Conservation (phyloP, 1,140 invertebrate species). For the Drosophila navojoa region DNA sequence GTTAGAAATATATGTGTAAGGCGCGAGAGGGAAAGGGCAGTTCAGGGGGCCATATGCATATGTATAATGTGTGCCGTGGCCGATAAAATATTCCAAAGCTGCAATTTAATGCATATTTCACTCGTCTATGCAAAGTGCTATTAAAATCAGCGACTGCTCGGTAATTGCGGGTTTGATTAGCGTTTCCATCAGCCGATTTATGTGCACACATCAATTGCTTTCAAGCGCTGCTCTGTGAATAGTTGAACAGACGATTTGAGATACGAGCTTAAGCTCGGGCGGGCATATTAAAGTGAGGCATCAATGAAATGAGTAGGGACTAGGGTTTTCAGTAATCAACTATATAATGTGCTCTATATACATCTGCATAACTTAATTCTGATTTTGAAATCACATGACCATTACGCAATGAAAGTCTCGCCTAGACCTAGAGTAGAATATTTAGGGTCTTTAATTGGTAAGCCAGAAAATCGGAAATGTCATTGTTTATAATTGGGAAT, state of each 20-base stretch:
- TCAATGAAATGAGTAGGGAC: too few relatives aligned
- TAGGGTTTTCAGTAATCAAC: too few relatives aligned
- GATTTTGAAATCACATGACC: too few relatives aligned
- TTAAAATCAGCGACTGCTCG: conserved; percentile 39
- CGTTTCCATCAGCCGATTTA: conserved; percentile 28
- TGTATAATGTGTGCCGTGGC: background rate
- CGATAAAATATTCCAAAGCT: conserved; percentile 33
- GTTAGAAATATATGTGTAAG: background rate
- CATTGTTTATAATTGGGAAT: too few relatives aligned
- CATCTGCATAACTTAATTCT: too few relatives aligned
- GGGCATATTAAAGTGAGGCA: too few relatives aligned
- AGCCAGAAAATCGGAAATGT: too few relatives aligned
- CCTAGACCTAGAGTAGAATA: too few relatives aligned
- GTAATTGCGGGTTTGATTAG: conserved; percentile 41
- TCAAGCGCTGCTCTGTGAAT: background rate
- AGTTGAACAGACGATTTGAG: conserved; percentile 13
- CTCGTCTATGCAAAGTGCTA: conserved; percentile 27
- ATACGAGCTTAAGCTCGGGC: background rate
- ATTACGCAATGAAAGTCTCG: too few relatives aligned
- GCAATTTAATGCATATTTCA: conserved; percentile 18
- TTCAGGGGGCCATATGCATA: background rate
- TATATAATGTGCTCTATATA: too few relatives aligned
- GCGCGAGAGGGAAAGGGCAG: background rate
- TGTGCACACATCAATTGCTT: conserved; percentile 23
- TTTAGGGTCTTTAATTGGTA: too few relatives aligned